Evolutionary conservation across 2,113 vertebrate genomes (phyloP), one percentile per base, ranked within the genome.

Genomic region (Nematolebias whitei): DNA sequence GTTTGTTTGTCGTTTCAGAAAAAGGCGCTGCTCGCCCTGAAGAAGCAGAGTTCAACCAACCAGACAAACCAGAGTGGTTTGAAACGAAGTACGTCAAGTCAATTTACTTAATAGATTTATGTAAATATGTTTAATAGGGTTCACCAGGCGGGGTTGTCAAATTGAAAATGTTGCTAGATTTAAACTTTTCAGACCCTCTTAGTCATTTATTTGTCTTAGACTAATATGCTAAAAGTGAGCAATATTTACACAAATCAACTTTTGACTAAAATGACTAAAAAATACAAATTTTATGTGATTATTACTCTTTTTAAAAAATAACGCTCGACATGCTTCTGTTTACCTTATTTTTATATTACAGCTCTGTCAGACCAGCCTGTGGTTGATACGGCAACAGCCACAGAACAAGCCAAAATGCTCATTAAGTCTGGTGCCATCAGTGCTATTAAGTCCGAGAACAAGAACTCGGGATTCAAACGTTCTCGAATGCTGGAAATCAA

Each of bases 391-490:
- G 96, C 96, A 10, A 96, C 94, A 0, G 96, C 96, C 0, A 97
- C 95, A 1, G 95, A 97, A 60, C 95, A 97, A 80, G 96, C 96
- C 4, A 98, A 98, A 81, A 96, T 94, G 94, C 91, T 97, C 58
- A 94, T 98, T 81, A 98, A 98, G 78, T 94, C 95, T 0, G 96
- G 96, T 11, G 95, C 95, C 44, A 98, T 98, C 79, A 98, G 95
- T 38, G 95, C 95, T 71, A 97, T 97, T 83, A 96, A 96, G 70
- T 95, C 95, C 0, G 96, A 96, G 73, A 98, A 95, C 84, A 97
- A 98, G 85, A 98, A 96, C 87, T 97, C 95, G 0, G 96, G 96
- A 24, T 98, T 98, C 83, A 97, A 98, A 80, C 93, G 96, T 11
- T 98, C 96, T 19, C 92, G 95, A 35, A 96, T 94, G 23, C 89